Evolutionary conservation across 2,113 vertebrate genomes (phyloP).

Genomic region (Noturus placidus): DNA sequence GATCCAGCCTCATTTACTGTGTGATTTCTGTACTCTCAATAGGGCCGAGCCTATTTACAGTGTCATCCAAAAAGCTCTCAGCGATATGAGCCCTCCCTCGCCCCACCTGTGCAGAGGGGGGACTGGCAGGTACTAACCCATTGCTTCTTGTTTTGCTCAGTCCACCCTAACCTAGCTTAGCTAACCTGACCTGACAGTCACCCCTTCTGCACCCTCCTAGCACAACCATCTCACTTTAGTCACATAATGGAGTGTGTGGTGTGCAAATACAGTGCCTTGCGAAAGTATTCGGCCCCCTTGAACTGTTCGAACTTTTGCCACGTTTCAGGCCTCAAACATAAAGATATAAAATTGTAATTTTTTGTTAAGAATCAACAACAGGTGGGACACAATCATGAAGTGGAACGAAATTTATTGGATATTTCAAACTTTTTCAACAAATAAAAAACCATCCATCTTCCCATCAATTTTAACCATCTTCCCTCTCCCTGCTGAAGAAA

Average conservation of each 20-base stretch:
- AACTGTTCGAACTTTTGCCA: too few relatives aligned
- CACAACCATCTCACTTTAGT: not conserved
- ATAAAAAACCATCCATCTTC: too few relatives aligned
- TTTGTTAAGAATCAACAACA: too few relatives aligned
- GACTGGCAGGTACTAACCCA: constrained; percentile 55
- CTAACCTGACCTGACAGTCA: constrained; percentile 39
- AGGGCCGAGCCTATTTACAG: constrained; percentile 80
- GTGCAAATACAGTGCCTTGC: too few relatives aligned
- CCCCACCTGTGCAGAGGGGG: constrained; percentile 66
- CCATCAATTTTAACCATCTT: too few relatives aligned
- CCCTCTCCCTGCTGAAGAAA: too few relatives aligned
- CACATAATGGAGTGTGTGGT: not conserved
- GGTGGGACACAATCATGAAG: too few relatives aligned
- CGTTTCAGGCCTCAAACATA: too few relatives aligned
- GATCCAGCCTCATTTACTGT: constrained; percentile 72
- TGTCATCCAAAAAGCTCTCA: constrained; percentile 79
- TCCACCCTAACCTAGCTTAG: constrained; percentile 21
- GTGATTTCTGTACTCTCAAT: constrained; percentile 76
- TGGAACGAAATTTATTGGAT: too few relatives aligned
- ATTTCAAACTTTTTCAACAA: too few relatives aligned
- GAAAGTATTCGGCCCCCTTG: too few relatives aligned
- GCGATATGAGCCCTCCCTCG: constrained; percentile 71
- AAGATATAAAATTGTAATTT: too few relatives aligned
- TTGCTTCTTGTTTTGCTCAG: constrained; percentile 9
- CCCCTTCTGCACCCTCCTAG: constrained; percentile 14